Conservation (phyloP, 2,888 invertebrate species). For the Agrotis puta region DNA sequence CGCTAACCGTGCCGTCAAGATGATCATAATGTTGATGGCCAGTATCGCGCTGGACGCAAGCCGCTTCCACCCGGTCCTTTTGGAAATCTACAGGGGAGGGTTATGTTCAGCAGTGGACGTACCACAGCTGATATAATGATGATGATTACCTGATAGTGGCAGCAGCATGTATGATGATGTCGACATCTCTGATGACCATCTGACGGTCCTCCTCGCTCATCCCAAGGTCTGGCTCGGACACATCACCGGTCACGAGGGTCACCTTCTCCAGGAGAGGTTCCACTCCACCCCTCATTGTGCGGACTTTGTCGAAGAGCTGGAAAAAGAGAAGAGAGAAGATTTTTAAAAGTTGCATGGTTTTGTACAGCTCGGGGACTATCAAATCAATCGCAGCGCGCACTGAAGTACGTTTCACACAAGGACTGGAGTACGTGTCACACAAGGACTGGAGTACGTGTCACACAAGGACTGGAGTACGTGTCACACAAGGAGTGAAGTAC, state of each 20-base stretch:
- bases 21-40: too few relatives aligned
- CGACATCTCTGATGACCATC: conserved; percentile 92
- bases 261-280: conserved; percentile 92
- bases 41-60: too few relatives aligned
- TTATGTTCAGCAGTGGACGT: too few relatives aligned
- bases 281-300: conserved; percentile 92
- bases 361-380: background rate
- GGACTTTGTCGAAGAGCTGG: conserved; percentile 95
- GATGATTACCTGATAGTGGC: conserved; percentile 91
- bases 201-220: conserved; percentile 92
- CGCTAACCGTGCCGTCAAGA: too few relatives aligned
- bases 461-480: too few relatives aligned
- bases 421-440: too few relatives aligned
- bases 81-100: too few relatives aligned
- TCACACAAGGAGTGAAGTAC: too few relatives aligned
- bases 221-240: conserved; percentile 92
- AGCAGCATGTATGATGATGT: conserved; percentile 96
- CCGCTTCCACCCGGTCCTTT: too few relatives aligned
- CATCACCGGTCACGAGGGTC: conserved; percentile 94
- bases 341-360: background rate
- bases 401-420: too few relatives aligned
- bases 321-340: conserved; percentile 49
- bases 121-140: background rate
- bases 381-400: too few relatives aligned
- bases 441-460: too few relatives aligned